phyloP scores from a whole-genome alignment of 2,797 vertebrate species.

The Synaphobranchus kaupii region DNA sequence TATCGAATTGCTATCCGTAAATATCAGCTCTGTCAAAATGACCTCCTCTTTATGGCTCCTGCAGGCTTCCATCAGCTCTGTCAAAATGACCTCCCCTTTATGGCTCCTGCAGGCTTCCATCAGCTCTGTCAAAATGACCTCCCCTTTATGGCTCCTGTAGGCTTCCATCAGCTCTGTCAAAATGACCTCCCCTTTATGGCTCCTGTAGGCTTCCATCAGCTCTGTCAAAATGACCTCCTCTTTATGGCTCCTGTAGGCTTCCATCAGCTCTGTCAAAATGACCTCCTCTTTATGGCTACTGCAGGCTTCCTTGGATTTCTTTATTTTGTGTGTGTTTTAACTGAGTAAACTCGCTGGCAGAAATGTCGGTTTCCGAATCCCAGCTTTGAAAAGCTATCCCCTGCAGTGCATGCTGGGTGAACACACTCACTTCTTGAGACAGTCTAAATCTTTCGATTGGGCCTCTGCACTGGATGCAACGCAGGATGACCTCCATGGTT shows the following conservation, averaged over 20 bases:
- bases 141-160: background rate
- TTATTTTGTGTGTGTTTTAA: background rate
- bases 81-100: background rate
- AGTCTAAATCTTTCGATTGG: background rate
- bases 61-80: background rate
- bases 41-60: background rate
- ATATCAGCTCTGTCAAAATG: slow-evolving; percentile 4
- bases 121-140: background rate
- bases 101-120: background rate
- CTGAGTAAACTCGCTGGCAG: background rate
- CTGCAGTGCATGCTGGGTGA: background rate
- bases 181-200: background rate
- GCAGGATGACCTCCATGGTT: background rate
- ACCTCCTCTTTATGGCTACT: background rate
- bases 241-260: slow-evolving; percentile 9
- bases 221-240: background rate
- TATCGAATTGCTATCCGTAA: background rate
- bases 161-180: background rate
- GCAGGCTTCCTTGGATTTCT: background rate
- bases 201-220: background rate
- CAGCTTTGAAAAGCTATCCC: slow-evolving; percentile 7
- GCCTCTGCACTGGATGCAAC: background rate
- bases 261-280: no score
- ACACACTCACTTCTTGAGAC: background rate
- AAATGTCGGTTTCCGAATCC: background rate